A percentile compares a stretch with the other conserved stretches of the same genome.
phyloP scores from a whole-genome alignment of 2,113 vertebrate species.

The Brachyhypopomus occidentalis region DNA sequence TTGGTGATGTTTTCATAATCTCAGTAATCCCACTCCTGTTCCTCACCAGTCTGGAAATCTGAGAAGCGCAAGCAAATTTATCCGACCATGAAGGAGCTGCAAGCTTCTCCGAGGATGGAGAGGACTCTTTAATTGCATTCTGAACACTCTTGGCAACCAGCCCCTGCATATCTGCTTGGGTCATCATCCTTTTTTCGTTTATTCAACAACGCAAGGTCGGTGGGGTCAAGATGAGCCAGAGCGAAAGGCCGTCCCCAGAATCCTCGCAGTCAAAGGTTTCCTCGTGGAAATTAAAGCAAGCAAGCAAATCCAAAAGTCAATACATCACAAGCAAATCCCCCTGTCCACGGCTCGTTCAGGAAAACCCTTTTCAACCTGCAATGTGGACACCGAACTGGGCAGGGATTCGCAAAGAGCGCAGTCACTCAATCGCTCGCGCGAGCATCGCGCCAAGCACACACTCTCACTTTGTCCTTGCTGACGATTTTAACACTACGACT shows the following conservation, averaged over 20 bases:
- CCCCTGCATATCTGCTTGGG: conserved; percentile 12
- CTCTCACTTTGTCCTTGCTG: too few species aligned
- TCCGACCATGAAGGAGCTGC: not conserved
- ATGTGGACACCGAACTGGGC: too few species aligned
- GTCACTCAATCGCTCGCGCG: too few species aligned
- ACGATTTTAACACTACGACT: too few species aligned
- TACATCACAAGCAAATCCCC: not conserved
- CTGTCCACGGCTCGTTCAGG: not conserved
- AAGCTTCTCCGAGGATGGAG: not conserved
- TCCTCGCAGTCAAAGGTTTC: not conserved
- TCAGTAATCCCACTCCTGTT: too few species aligned
- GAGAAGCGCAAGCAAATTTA: not conserved
- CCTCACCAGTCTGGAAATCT: too few species aligned
- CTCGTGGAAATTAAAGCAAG: conserved; percentile 1
- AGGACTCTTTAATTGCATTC: conserved; percentile 30
- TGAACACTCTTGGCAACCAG: not conserved
- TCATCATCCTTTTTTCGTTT: conserved; percentile 31
- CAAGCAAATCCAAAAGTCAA: not conserved
- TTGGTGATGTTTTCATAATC: too few species aligned
- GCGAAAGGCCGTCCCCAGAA: not conserved
- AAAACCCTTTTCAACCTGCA: too few species aligned
- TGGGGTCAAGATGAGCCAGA: conserved; percentile 7
- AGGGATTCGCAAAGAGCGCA: too few species aligned
- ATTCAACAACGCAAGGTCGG: conserved; percentile 24
- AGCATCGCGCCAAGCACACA: too few species aligned